These are phyloP conservation scores for Mormyrops boulengeri DNA, from an alignment of 2,797 vertebrate genomes.

Conservation along the genomic window DNA sequence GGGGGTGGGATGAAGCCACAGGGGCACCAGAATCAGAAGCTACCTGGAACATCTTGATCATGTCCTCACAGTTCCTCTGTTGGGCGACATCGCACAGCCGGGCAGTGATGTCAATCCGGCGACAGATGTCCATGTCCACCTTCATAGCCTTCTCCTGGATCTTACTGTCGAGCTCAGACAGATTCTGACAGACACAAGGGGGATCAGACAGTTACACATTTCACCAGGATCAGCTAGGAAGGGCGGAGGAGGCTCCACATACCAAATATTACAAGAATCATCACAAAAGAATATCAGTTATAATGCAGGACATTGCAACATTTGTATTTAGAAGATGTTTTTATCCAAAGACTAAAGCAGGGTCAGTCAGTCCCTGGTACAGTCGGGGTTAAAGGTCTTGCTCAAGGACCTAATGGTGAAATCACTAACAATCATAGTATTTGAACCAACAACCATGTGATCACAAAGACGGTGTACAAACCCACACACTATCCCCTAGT, in stretches of 20 bases:
- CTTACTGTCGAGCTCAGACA: slow-evolving; percentile 74
- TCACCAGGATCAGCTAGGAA: not conserved
- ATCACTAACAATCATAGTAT: not conserved
- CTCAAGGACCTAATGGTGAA: not conserved
- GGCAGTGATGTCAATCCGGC: slow-evolving; percentile 76
- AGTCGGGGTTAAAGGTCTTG: not conserved
- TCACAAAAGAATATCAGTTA: not conserved
- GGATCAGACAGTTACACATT: not conserved
- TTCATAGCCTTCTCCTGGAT: slow-evolving; percentile 85
- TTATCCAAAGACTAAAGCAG: not conserved
- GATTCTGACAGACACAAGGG: slow-evolving; percentile 55
- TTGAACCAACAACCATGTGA: not conserved
- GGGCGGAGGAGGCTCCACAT: too few species aligned
- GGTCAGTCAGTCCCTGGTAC: not conserved
- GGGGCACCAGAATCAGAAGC: slow-evolving; percentile 28
- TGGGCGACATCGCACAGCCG: slow-evolving; percentile 85
- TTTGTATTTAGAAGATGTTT: not conserved
- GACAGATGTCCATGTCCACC: slow-evolving; percentile 85
- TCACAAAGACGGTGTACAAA: not conserved
- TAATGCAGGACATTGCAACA: not conserved
- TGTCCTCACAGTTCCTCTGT: slow-evolving; percentile 90
- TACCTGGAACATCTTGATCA: slow-evolving; percentile 94
- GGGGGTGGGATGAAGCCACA: slow-evolving; percentile 55
- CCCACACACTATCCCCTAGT: not conserved
- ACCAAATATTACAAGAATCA: not conserved